Evolutionary conservation across 2,888 invertebrate genomes (phyloP), one percentile per base, ranked within the genome.

Genomic region (Cancer borealis): DNA sequence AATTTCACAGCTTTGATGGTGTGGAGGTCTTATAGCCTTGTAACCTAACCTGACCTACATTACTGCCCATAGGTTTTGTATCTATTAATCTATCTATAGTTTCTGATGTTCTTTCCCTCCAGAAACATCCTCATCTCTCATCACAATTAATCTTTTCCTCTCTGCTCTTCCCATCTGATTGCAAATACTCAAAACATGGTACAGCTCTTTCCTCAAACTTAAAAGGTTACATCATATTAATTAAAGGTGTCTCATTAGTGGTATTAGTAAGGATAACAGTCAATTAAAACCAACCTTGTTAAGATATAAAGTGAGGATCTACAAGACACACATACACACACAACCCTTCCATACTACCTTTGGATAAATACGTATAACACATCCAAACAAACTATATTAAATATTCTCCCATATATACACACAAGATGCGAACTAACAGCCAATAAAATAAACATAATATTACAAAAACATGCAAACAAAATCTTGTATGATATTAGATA

Each of bases 401-500:
- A 92, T 47, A 6, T 21, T 87, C 17, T 87, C 17, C 45, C 30
- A 47, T 17, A 87, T 12, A 17, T n/a, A 92, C 30, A 45, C 46
- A 88, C 47, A 73, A 8, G 45, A 91, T 90, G 46, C 49, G 21
- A 84, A 0, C 39, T 47, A 39, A 49, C 84, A 26, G 26, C 39
- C 39, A 60, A 14, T 91, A 45, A 47, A 47, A 39, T 39, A 90
- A 21, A 30, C 12, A 91, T 30, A 60, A 12, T 14, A 60, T 39
- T 49, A 49, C 45, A 91, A 1, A 89, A 60, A 26, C 39, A 91
- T 91, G 60, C 54, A 91, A 39, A 60, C 39, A 89, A 49, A 60
- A 60, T 60, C 60, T 49, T 39, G 54, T 39, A 39, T 26, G 89
- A 90, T 49, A 30, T 90, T 90, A 30, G 17, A 45, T 46, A 88